phyloP scores from a whole-genome alignment of 2,113 vertebrate genomes.

The Piaya cayana region DNA sequence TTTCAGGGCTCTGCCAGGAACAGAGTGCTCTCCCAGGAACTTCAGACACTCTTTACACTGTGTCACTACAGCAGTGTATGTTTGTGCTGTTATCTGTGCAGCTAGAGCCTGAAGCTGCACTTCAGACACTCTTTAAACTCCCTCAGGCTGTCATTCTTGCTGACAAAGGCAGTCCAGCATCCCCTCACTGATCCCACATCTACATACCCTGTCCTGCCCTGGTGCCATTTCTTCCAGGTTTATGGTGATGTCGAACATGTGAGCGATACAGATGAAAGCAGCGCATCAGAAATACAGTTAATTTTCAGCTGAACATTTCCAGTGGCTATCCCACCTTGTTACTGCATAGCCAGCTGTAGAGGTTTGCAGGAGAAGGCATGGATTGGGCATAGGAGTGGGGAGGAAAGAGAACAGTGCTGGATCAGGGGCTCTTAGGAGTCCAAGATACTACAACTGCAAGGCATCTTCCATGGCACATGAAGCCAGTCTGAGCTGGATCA shows the following conservation, averaged over 20 bases:
- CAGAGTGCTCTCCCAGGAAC: neutral
- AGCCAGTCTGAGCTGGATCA: neutral
- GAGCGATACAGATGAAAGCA: neutral
- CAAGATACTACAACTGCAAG: neutral
- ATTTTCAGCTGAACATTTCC: neutral
- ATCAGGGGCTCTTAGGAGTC: neutral
- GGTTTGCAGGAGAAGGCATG: neutral
- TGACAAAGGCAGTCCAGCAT: neutral
- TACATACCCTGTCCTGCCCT: neutral
- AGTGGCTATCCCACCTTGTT: neutral
- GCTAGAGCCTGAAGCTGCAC: neutral
- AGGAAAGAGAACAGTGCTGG: neutral
- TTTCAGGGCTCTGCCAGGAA: neutral
- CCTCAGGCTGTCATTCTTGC: neutral
- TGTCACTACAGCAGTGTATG: neutral
- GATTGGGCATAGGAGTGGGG: too few relatives aligned
- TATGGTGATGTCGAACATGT: accelerated
- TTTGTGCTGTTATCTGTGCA: too few relatives aligned
- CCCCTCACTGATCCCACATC: neutral
- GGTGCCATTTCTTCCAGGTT: accelerated
- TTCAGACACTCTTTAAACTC: neutral
- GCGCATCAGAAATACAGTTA: neutral
- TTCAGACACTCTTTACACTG: too few relatives aligned
- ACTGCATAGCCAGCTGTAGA: neutral
- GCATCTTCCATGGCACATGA: neutral